Conservation (phyloP, 2,113 vertebrate species). For the Apteryx mantelli region DNA sequence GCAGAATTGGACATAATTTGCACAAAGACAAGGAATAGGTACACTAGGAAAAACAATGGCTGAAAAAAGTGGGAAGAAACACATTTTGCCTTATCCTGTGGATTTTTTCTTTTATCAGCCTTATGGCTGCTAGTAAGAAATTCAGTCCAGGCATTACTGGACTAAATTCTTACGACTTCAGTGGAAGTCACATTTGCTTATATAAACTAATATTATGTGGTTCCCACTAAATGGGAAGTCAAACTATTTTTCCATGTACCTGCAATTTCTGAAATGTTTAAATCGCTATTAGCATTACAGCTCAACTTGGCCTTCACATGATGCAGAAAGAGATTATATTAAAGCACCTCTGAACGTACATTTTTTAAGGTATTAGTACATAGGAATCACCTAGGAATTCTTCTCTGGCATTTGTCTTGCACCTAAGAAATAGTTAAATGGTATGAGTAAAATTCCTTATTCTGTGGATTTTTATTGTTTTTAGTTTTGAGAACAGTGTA, state of each 20-base stretch:
- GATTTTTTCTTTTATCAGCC: not conserved
- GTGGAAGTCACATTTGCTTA: constrained; percentile 6
- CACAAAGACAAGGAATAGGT: not conserved
- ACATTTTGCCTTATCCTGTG: not conserved
- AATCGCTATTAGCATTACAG: not conserved
- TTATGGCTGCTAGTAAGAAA: not conserved
- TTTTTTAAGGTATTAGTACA: not conserved
- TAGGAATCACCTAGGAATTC: not conserved
- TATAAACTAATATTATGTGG: not conserved
- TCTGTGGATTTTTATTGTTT: not conserved
- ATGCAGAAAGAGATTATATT: not conserved
- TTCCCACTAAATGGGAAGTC: not conserved
- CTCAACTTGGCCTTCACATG: not conserved
- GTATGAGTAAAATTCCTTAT: not conserved
- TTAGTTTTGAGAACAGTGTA: not conserved
- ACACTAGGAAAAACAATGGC: not conserved
- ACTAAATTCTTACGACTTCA: not conserved
- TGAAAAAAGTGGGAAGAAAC: not conserved
- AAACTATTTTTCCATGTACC: not conserved
- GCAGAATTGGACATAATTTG: not conserved
- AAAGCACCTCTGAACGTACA: not conserved
- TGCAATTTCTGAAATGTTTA: constrained; percentile 6
- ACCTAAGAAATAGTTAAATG: not conserved
- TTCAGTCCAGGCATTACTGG: not conserved
- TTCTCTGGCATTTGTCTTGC: not conserved